phyloP scores from a whole-genome alignment of 1,140 invertebrate species.

The Papilio aristodemus region DNA sequence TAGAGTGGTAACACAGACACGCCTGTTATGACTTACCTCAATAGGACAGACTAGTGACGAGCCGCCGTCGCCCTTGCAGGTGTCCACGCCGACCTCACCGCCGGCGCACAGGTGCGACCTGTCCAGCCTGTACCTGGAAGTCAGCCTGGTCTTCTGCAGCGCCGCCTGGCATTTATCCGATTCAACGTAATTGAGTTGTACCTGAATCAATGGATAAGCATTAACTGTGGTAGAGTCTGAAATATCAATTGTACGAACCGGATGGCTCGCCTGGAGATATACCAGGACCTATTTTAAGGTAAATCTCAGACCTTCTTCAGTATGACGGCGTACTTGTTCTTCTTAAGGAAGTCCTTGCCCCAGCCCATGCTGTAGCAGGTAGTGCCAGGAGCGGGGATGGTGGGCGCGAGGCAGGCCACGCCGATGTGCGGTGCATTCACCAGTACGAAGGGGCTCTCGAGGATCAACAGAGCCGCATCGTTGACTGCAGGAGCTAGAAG shows the following conservation, averaged over 20 bases:
- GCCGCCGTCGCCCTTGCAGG: slow-evolving; percentile 83
- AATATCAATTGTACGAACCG: no score
- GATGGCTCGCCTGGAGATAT: no score
- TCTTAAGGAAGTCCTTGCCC: not conserved
- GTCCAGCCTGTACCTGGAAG: slow-evolving; percentile 84
- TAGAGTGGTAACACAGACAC: no score
- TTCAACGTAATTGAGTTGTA: slow-evolving; percentile 82
- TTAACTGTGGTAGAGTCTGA: no score
- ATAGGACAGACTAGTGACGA: slow-evolving; percentile 87
- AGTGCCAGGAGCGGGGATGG: not conserved
- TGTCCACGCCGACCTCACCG: slow-evolving; percentile 83
- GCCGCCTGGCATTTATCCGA: slow-evolving; percentile 76
- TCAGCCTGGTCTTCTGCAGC: slow-evolving; percentile 83
- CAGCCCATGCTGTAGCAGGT: slow-evolving; percentile 30
- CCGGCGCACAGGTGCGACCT: slow-evolving; percentile 88
- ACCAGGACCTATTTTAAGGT: no score
- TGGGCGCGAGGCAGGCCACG: slow-evolving; percentile 1
- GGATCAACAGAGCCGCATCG: slow-evolving; percentile 17
- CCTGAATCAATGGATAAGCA: slow-evolving; percentile 69
- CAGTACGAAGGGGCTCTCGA: slow-evolving; percentile 19
- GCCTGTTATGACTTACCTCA: no score
- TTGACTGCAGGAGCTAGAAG: not conserved
- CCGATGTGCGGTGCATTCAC: slow-evolving; percentile 29
- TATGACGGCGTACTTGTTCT: slow-evolving; percentile 1
- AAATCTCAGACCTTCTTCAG: slow-evolving; percentile 22